Conservation (phyloP, 2,888 invertebrate genomes). For the Orthonychiurus folsomi region DNA sequence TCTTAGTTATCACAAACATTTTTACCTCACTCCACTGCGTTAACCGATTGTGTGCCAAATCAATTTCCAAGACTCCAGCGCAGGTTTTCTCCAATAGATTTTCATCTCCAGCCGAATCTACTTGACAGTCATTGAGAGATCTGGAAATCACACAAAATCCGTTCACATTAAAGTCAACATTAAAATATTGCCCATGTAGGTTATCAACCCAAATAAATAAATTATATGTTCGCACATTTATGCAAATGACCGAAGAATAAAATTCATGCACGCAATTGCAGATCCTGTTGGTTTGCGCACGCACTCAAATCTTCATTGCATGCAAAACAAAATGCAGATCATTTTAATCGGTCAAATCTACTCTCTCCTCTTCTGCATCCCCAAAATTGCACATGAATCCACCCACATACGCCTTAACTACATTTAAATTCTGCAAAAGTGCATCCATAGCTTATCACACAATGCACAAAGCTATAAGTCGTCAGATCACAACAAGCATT, state of each 20-base stretch:
- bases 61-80: constrained; percentile 82
- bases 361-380: background rate
- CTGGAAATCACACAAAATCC: constrained; percentile 48
- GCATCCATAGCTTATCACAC: too few species aligned
- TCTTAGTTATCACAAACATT: too few species aligned
- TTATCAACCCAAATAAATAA: too few species aligned
- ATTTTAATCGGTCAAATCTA: background rate
- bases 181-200: background rate
- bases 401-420: background rate
- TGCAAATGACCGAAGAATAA: too few species aligned
- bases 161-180: background rate
- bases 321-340: background rate
- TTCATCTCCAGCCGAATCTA: constrained; percentile 78
- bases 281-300: too few species aligned
- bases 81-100: constrained; percentile 71
- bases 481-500: too few species aligned
- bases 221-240: too few species aligned
- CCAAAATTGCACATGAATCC: background rate
- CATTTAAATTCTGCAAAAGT: too few species aligned
- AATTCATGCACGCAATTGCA: too few species aligned
- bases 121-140: constrained; percentile 86
- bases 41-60: constrained; percentile 85
- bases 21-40: constrained; percentile 76
- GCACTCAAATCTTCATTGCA: too few species aligned
- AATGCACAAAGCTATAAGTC: too few species aligned